Evolutionary conservation across 2,113 vertebrate genomes (phyloP), one percentile per base, ranked within the genome.

Genomic region (Porphyrio hochstetteri): DNA sequence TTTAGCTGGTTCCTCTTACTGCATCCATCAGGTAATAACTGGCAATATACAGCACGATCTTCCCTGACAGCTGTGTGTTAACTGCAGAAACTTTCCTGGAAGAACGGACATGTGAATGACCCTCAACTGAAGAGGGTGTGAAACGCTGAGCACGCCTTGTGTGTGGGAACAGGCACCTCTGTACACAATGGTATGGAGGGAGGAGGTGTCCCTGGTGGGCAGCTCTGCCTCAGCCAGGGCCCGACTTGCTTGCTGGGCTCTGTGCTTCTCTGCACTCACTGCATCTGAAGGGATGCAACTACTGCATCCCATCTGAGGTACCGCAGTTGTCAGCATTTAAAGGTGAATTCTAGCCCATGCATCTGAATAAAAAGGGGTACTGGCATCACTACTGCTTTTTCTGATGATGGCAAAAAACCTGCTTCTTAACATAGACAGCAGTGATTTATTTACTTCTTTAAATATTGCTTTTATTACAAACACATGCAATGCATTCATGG

Each of bases 381-480:
- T 57, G 74, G 9, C 17, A 52, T 50, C 42, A 20, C 36, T 70
- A 3, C 11, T 38, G 7, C 21, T 85, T 79, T 61, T 93, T 55
- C 42, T 82, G 46, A 50, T 79, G 20, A 59, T 52, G 31, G 5
- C 16, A 46, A 61, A 77, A 55, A 44, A 72, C 21, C 36, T n/a
- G 2, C 7, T 55, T 77, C 42, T 55, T 69, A 59, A 48, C 23
- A 21, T 0, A 5, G 14, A 16, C 23, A 53, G 1, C 18, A 24
- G 21, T 10, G 2, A 95, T 96, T 95, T 91, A 50, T 86, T 92
- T 86, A 55, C 44, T 68, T 83, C 59, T 95, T 64, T 71, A 87
- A 90, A 92, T 93, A 79, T 93, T 93, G 29, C 46, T 91, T 96
- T 97, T 96, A 92, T 94, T 95, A 46, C 86, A 94, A 92, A 92